Evolutionary conservation across 2,797 vertebrate genomes (phyloP).

Genomic region (Sorex maritimensis): DNA sequence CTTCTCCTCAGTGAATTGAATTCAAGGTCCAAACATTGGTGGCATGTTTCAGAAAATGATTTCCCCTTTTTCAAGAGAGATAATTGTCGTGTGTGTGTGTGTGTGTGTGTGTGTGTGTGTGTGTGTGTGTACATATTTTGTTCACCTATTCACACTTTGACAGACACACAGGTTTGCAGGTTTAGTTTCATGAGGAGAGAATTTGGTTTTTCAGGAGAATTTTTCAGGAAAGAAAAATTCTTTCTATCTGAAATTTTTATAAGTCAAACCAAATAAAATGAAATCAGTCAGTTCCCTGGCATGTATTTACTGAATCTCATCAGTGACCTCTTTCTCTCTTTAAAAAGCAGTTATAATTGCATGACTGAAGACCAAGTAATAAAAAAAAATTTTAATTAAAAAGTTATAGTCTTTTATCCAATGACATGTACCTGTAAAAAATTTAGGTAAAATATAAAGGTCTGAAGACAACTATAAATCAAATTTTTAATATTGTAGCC

Average conservation of each 20-base stretch:
- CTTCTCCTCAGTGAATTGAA: not conserved
- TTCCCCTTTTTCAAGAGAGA: too few species aligned
- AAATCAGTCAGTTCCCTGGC: not conserved
- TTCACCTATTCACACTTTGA: not conserved
- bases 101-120: too few species aligned
- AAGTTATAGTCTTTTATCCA: not conserved
- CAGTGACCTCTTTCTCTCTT: not conserved
- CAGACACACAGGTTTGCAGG: not conserved
- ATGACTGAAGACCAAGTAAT: too few species aligned
- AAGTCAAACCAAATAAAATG: conserved; percentile 28
- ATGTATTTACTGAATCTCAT: not conserved
- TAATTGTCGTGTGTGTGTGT: too few species aligned
- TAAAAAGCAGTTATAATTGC: conserved; percentile 6
- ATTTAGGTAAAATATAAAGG: conserved; percentile 36
- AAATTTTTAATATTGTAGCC: not conserved
- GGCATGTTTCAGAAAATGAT: too few species aligned
- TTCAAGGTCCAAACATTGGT: not conserved
- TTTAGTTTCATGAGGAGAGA: not conserved
- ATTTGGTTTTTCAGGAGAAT: conserved; percentile 7
- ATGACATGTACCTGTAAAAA: conserved; percentile 4
- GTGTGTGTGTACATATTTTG: not conserved
- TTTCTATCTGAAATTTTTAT: conserved; percentile 44
- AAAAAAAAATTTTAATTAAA: too few species aligned
- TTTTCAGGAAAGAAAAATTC: too few species aligned
- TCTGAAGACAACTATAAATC: not conserved